Evolutionary conservation across 2,797 vertebrate genomes (phyloP).

Genomic region (Phaenicophaeus curvirostris): DNA sequence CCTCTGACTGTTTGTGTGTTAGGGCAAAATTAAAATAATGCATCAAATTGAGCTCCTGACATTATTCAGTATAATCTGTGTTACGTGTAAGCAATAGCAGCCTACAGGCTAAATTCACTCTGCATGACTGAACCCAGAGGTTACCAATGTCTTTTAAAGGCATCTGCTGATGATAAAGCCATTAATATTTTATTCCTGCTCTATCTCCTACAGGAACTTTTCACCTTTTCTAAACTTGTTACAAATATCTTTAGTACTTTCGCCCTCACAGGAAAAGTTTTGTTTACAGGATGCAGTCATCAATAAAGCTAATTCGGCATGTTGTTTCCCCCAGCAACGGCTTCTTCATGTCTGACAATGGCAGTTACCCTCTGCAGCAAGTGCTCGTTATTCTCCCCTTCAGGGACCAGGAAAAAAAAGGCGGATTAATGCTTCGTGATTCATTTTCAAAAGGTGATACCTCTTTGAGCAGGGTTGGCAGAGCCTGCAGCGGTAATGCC

Average conservation of each 20-base stretch:
- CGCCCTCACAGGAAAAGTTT: neutral
- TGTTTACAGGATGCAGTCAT: neutral
- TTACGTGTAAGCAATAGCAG: neutral
- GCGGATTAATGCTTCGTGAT: neutral
- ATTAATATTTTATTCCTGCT: neutral
- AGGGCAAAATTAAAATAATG: conserved; percentile 15
- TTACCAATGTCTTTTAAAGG: neutral
- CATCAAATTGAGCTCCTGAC: neutral
- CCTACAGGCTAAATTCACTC: neutral
- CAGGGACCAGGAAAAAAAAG: neutral
- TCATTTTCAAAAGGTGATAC: neutral
- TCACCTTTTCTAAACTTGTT: neutral
- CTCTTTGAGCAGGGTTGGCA: neutral
- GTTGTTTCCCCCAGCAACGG: neutral
- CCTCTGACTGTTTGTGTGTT: neutral
- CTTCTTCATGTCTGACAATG: neutral
- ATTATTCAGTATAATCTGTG: neutral
- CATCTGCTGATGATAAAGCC: neutral
- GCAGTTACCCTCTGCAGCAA: neutral
- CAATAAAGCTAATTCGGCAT: neutral
- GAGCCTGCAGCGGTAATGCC: neutral
- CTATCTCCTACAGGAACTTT: neutral
- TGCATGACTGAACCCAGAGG: neutral
- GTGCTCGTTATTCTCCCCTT: neutral
- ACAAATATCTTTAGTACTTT: neutral